Conservation (phyloP, 2,888 invertebrate species). For the Colostygia pectinataria region DNA sequence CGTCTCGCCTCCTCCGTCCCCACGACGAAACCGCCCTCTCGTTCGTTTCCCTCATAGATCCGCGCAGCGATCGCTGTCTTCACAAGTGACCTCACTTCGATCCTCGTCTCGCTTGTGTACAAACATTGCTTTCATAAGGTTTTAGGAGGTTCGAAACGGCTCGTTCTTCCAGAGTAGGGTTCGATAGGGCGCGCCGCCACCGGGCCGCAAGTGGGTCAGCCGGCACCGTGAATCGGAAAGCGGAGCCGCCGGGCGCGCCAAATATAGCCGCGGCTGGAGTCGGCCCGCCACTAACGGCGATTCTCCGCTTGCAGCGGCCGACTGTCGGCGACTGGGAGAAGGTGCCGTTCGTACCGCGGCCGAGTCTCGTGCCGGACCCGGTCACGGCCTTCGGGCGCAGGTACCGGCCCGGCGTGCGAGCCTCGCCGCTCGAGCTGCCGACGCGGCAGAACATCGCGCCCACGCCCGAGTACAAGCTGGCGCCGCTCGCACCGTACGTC, state of each 20-base stretch:
- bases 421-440: slow-evolving; percentile 78
- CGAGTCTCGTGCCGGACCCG: slow-evolving; percentile 92
- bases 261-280: slow-evolving; percentile 83
- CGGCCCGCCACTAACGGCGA: slow-evolving; percentile 77
- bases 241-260: slow-evolving; percentile 80
- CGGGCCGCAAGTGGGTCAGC: slow-evolving; percentile 72
- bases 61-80: slow-evolving; percentile 43
- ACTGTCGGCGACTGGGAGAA: slow-evolving; percentile 92
- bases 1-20: slow-evolving; percentile 51
- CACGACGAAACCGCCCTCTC: slow-evolving; percentile 31
- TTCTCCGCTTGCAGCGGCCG: slow-evolving; percentile 87
- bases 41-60: slow-evolving; percentile 32
- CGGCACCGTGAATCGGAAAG: slow-evolving; percentile 66
- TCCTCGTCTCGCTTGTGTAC: slow-evolving; percentile 57
- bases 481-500: slow-evolving; percentile 86
- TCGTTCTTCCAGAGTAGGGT: slow-evolving; percentile 34
- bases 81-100: slow-evolving; percentile 47
- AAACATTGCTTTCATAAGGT: slow-evolving; percentile 69
- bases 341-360: slow-evolving; percentile 93
- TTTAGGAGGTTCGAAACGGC: slow-evolving; percentile 31
- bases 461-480: slow-evolving; percentile 81
- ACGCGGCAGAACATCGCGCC: slow-evolving; percentile 85
- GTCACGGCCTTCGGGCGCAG: slow-evolving; percentile 92
- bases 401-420: slow-evolving; percentile 73
- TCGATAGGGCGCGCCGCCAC: slow-evolving; percentile 45